Base-by-base conservation (phyloP, 92 coral and sea anemone genomes). In the Porites rus region DNA sequence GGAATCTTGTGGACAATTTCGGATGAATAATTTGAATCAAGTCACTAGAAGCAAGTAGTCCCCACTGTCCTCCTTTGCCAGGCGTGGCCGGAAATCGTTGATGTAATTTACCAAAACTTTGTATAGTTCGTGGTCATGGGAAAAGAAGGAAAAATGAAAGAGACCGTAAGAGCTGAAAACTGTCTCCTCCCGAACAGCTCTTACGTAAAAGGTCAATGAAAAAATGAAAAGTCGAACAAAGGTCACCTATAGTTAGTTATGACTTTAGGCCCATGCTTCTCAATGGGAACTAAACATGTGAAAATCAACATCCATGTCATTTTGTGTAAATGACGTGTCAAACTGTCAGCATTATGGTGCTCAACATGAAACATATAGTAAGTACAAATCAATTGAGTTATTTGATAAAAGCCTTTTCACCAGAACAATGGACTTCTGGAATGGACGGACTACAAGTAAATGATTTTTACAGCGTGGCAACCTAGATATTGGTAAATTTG, bases 251-350 rank as follows among this genome's bases (percentile, higher is more conserved):
- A 22, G 18, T 64, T 16, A 64, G 21, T 64, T 64, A 64, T 11
- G 17, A 1, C 69, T 17, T 64, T n/a, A 64, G 69, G 69, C 18
- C 18, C 18, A 64, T 22, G 20, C 69, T 22, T 64, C 69, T 64
- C 69, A 64, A n/a, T 64, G 18, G 69, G 7, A 66, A 66, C 46
- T 66, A 66, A 66, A 66, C 43, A 66, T 19, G 71, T 66, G 6
- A 38, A 66, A 66, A 66, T 66, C 22, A 21, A 66, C 43, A 19
- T 66, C 22, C 71, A 66, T 66, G 71, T 66, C 71, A 73, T 73
- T 73, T 53, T 17, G 43, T 28, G 56, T 38, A 73, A 73, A 22
- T 73, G 61, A 73, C 58, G 17, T 73, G 77, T 14, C 71, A 66
- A 66, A 24, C 28, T 73, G 19, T 73, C 58, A 73, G 25, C 54